Conservation (phyloP, 2,888 invertebrate genomes). For the Acronicta aceris region DNA sequence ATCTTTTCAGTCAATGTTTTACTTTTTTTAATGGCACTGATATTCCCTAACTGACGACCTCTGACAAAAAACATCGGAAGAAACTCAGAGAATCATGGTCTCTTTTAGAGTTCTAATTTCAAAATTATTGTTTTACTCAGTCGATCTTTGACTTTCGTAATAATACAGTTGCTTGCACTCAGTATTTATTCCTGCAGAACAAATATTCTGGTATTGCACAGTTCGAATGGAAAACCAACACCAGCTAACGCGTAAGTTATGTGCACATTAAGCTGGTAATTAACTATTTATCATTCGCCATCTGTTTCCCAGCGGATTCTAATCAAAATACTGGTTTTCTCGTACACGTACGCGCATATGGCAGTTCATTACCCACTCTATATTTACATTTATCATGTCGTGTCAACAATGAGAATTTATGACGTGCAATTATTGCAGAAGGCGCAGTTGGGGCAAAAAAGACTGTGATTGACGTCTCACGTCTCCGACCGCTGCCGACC, state of each 20-base stretch:
- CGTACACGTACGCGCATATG: conserved; percentile 19
- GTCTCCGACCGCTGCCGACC: conserved; percentile 37
- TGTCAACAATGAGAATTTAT: conserved; percentile 80
- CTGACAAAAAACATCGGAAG: too few relatives aligned
- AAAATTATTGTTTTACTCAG: too few relatives aligned
- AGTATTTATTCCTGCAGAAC: too few relatives aligned
- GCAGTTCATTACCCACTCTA: conserved; percentile 64
- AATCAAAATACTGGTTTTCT: conserved; percentile 40
- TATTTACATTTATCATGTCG: conserved; percentile 77
- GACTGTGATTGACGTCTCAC: conserved; percentile 75
- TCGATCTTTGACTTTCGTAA: too few relatives aligned
- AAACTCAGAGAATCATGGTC: too few relatives aligned
- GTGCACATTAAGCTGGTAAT: conserved; percentile 24
- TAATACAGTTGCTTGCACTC: too few relatives aligned
- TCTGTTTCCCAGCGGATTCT: conserved; percentile 44
- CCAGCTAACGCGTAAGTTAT: conserved; percentile 14
- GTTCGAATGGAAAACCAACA: conserved; percentile 5
- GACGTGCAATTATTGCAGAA: conserved; percentile 75
- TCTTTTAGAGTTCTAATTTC: too few relatives aligned
- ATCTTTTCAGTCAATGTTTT: too few relatives aligned
- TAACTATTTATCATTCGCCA: conserved; percentile 32
- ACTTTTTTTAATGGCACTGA: too few relatives aligned
- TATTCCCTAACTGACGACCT: too few relatives aligned
- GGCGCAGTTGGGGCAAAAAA: conserved; percentile 67
- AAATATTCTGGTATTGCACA: too few relatives aligned